Evolutionary conservation across 2,888 invertebrate species (phyloP), one percentile per base, ranked within the genome.

Genomic region (Drosophila imparisetae): DNA sequence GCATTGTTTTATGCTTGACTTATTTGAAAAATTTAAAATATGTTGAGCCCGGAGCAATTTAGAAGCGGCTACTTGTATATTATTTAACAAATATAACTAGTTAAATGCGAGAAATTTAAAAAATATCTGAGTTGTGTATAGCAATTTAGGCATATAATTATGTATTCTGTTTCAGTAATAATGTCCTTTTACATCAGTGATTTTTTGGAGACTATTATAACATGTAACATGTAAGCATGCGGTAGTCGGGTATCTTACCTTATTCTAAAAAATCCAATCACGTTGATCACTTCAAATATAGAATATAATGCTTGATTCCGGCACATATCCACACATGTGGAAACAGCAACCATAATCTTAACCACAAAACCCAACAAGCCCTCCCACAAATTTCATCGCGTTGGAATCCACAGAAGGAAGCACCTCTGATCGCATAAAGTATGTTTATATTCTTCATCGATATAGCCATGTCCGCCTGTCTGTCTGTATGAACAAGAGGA

Each of bases 1-100:
- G 40, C 24, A 48, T 55, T 59, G 48, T 62, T 70, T 68, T 54
- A 53, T 50, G 77, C 60, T 63, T 74, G 48, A 80, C 64, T 49
- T 67, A 50, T 42, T 62, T 63, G 2, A 4, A 30, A 72, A 60
- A 70, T 70, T 66, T 18, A 61, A 59, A 66, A 66, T 4, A 32
- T 38, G 10, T 38, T 13, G n/a, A 13, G 30, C 34, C 11, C 49
- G 13, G 13, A 29, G 40, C 5, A 5, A 15, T 29, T 36, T 38
- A 34, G n/a, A 34, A 38, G n/a, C 21, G 29, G 36, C 6, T 29
- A 8, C 8, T 42, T 4, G 13, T 52, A 24, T 13, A n/a, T 13
- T 10, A 34, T 42, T 11, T n/a, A 21, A 10, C 38, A 53, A 29
- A 5, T 38, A 24, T 24, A 53, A 13, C 15, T 52, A 32, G 13